These are phyloP conservation scores for Norana najaformis DNA, from an alignment of 2,888 invertebrate species.

Conservation along the genomic window DNA sequence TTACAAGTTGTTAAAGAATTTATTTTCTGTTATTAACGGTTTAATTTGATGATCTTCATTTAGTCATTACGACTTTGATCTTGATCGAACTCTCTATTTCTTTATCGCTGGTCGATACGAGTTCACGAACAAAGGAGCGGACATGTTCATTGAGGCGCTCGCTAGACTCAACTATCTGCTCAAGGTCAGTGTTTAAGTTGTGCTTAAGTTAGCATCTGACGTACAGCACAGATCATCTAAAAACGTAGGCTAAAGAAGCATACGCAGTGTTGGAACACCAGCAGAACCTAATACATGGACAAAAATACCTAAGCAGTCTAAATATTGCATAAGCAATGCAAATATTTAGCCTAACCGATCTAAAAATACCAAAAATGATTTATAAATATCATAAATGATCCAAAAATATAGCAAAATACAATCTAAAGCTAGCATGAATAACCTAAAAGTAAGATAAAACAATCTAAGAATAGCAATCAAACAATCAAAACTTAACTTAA, in stretches of 20 bases:
- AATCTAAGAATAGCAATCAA: neutral
- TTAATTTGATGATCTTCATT: conserved; percentile 37
- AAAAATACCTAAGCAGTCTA: neutral
- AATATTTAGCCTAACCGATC: no score
- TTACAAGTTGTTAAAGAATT: neutral
- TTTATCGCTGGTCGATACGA: conserved; percentile 99
- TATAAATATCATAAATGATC: no score
- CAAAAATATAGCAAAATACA: no score
- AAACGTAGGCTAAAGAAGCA: neutral
- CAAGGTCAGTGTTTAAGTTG: conserved; percentile 68
- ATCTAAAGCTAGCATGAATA: no score
- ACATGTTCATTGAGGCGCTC: conserved; percentile 94
- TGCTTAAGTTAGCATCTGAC: neutral
- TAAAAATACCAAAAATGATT: no score
- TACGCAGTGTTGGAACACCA: neutral
- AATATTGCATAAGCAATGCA: neutral
- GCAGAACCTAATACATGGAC: no score
- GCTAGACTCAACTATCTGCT: conserved; percentile 92
- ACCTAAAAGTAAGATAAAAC: neutral
- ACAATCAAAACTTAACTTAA: no score
- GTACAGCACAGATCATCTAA: neutral
- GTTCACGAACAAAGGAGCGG: conserved; percentile 97
- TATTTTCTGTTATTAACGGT: neutral
- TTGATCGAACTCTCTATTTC: conserved; percentile 97
- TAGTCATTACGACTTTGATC: conserved; percentile 94